A percentile compares a stretch with the other conserved stretches of the same genome.
Evolutionary conservation across 2,888 invertebrate species (phyloP).

Genomic region (Coleophora deauratella): DNA sequence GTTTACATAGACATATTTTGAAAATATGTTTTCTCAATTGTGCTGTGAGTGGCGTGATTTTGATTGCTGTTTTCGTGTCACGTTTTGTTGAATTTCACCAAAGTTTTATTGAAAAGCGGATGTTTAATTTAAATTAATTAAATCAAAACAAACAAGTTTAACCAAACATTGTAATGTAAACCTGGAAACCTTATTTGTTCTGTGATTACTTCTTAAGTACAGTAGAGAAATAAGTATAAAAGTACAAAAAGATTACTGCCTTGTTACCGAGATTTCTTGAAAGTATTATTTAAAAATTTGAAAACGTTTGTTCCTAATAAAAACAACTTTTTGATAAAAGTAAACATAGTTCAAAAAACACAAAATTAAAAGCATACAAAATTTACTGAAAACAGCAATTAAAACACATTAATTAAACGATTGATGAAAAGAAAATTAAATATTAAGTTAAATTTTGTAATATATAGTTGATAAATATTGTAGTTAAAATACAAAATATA

Average conservation of each 20-base stretch:
- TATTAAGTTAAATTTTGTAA: constrained; percentile 69
- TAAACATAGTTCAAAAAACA: no score
- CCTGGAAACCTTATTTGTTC: no score
- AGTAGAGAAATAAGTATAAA: not conserved
- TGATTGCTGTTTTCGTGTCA: constrained; percentile 40
- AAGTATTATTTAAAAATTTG: constrained; percentile 1
- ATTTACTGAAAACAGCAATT: constrained; percentile 35
- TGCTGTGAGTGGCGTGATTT: constrained; percentile 57
- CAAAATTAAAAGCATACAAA: no score
- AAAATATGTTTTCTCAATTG: constrained; percentile 75
- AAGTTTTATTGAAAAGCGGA: no score
- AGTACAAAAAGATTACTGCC: constrained; percentile 1
- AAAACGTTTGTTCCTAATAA: no score
- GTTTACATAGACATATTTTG: constrained; percentile 71
- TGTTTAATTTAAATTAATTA: no score
- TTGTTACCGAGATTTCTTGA: not conserved
- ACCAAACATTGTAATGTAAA: not conserved
- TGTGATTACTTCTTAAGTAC: not conserved
- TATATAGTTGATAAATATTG: constrained; percentile 72
- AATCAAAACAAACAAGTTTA: no score
- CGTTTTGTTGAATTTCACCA: no score
- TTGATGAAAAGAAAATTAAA: constrained; percentile 57
- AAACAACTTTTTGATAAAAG: no score
- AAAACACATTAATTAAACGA: constrained; percentile 47
- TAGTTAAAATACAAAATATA: constrained; percentile 73